Percentiles rank a stretch among this genome's conserved stretches.
phyloP scores from a whole-genome alignment of 1,140 invertebrate species.

The Drosophila arawakana region DNA sequence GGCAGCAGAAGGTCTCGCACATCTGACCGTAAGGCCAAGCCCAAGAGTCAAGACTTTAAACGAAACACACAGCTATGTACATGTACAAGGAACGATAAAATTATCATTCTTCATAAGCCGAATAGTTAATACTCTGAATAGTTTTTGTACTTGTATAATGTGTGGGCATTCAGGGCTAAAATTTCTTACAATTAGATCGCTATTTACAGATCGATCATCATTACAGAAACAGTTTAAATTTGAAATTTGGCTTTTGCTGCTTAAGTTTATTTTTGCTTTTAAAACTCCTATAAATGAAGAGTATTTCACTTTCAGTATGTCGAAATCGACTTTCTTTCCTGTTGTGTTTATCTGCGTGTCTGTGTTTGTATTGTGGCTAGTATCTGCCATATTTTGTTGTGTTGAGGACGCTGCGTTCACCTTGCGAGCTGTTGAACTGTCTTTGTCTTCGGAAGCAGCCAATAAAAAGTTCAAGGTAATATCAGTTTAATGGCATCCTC shows the following conservation, averaged over 20 bases:
- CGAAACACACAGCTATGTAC: background rate
- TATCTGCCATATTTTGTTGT: conserved; percentile 8
- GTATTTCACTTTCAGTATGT: background rate
- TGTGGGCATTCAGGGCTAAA: too few relatives aligned
- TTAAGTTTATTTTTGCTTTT: too few relatives aligned
- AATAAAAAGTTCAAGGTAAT: conserved; percentile 39
- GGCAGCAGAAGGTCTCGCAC: conserved; percentile 40
- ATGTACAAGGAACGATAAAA: background rate
- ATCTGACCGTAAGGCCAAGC: conserved; percentile 8
- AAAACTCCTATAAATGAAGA: background rate
- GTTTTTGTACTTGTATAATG: too few relatives aligned
- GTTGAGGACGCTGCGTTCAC: background rate
- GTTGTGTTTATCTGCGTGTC: background rate
- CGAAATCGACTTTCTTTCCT: background rate
- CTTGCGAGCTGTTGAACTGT: conserved; percentile 2
- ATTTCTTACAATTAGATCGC: too few relatives aligned
- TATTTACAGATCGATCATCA: too few relatives aligned
- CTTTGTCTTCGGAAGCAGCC: conserved; percentile 16
- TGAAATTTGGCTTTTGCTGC: too few relatives aligned
- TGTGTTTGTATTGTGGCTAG: background rate
- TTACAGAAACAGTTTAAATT: too few relatives aligned
- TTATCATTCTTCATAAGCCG: background rate
- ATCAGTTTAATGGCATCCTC: conserved; percentile 26
- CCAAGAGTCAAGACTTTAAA: background rate
- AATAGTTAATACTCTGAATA: background rate